Evolutionary conservation across 2,888 invertebrate genomes (phyloP).

Genomic region (Polydesmus complanatus): DNA sequence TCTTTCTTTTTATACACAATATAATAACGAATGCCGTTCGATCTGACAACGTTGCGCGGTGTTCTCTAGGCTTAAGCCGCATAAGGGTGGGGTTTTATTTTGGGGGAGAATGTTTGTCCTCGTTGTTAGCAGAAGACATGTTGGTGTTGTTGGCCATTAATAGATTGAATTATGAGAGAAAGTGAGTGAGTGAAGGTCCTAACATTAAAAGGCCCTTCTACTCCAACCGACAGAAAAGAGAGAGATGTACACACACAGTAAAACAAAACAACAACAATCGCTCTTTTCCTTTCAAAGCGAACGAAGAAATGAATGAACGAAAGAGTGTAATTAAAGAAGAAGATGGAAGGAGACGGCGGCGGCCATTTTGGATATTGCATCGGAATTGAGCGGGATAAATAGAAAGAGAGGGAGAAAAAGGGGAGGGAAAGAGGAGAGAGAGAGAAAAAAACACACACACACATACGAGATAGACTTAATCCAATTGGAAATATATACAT

Average conservation of each 20-base stretch:
- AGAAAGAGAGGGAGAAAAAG: background rate
- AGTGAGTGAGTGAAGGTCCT: background rate
- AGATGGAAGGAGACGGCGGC: background rate
- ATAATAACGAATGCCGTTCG: too few species aligned
- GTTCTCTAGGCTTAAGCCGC: too few species aligned
- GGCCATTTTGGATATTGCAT: background rate
- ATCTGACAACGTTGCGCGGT: too few species aligned
- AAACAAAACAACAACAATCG: background rate
- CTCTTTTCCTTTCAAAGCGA: background rate
- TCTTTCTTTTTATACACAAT: too few species aligned
- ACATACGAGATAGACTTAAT: too few species aligned
- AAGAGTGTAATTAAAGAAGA: background rate
- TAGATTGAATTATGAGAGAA: constrained; percentile 11
- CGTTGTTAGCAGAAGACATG: background rate
- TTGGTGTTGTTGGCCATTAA: constrained; percentile 6
- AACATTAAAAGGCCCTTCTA: background rate
- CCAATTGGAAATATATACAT: too few species aligned
- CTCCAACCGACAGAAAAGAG: background rate
- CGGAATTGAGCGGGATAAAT: background rate
- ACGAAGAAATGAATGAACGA: background rate
- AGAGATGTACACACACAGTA: background rate
- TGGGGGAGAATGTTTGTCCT: background rate
- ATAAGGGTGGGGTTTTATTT: background rate
- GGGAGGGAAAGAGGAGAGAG: background rate
- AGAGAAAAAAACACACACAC: too few species aligned